Evolutionary conservation across 2,888 invertebrate genomes (phyloP).

Genomic region (Anticlea derivata): DNA sequence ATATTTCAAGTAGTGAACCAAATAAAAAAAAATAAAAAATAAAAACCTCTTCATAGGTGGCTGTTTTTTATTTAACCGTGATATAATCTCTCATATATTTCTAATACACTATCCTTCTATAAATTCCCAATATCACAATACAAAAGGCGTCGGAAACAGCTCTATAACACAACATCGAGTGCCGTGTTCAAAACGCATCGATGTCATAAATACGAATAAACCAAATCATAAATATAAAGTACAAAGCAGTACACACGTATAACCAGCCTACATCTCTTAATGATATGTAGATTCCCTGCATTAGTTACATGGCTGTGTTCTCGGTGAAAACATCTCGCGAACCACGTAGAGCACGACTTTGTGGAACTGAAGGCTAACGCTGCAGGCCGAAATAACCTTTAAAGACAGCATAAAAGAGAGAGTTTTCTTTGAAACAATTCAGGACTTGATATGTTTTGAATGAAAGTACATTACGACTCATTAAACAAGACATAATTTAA

Average conservation of each 20-base stretch:
- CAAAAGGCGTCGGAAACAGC: conserved; percentile 74
- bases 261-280: conserved; percentile 81
- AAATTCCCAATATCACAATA: conserved; percentile 51
- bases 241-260: conserved; percentile 82
- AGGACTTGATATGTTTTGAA: conserved; percentile 41
- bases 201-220: conserved; percentile 76
- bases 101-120: conserved; percentile 27
- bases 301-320: conserved; percentile 83
- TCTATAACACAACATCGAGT: conserved; percentile 57
- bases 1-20: no score
- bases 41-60: no score
- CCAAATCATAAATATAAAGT: conserved; percentile 75
- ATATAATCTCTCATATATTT: conserved; percentile 22
- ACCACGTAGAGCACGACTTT: conserved; percentile 38
- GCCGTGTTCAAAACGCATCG: conserved; percentile 56
- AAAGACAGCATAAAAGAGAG: conserved; percentile 27
- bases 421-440: conserved; percentile 13
- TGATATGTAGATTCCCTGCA: conserved; percentile 83
- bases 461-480: conserved; percentile 64
- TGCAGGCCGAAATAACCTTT: conserved; percentile 43
- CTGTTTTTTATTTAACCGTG: conserved; percentile 11
- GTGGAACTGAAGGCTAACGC: conserved; percentile 32
- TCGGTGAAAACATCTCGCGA: conserved; percentile 80
- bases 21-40: no score
- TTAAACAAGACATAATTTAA: conserved; percentile 84